Base-by-base conservation (phyloP, 2,797 vertebrate species). In the Discoglossus pictus region DNA sequence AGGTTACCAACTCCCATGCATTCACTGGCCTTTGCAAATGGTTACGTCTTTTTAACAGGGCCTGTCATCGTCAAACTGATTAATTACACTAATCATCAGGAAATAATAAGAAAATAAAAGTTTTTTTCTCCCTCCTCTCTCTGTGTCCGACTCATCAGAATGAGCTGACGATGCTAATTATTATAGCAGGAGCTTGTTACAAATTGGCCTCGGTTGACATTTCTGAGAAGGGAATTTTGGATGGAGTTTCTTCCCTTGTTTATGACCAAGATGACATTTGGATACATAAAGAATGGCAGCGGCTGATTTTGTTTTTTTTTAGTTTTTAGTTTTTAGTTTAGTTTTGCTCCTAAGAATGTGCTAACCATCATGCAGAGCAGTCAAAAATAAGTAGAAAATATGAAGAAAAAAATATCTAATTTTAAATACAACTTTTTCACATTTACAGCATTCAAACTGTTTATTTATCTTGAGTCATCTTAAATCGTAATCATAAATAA, bases 1-100 rank as follows among this genome's bases (percentile, higher is more conserved):
- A 73, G 83, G 66, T 72, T 75, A 64, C 77, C 38, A n/a, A 24
- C 51, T 38, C 40, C 17, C 24, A 36, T 13, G 13, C 20, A 11
- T 46, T 65, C 40, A 38, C 78, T 87, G 84, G 80, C 82, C 84
- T 87, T 84, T 83, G 76, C 73, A 85, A 78, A 83, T 75, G 11
- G 18, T 48, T 39, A 38, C 79, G 80, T 72, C 77, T 77, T 74
- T 76, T 76, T 75, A 65, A 74, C 80, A 78, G 89, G 90, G 90
- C 80, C 90, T 90, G 92, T 90, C 91, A 93, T 78, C 51, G 76
- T 42, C 65, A 83, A 78, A 82, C 83, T 92, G 93, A 96, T 95
- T 96, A 95, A 97, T 95, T 93, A 85, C 94, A 96, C 94, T 93
- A 86, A 91, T 85, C 79, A 85, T 89, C 84, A 87, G 87, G 88